Evolutionary conservation across 2,113 vertebrate genomes (phyloP), one percentile per base, ranked within the genome.

Genomic region (Vidua chalybeata): DNA sequence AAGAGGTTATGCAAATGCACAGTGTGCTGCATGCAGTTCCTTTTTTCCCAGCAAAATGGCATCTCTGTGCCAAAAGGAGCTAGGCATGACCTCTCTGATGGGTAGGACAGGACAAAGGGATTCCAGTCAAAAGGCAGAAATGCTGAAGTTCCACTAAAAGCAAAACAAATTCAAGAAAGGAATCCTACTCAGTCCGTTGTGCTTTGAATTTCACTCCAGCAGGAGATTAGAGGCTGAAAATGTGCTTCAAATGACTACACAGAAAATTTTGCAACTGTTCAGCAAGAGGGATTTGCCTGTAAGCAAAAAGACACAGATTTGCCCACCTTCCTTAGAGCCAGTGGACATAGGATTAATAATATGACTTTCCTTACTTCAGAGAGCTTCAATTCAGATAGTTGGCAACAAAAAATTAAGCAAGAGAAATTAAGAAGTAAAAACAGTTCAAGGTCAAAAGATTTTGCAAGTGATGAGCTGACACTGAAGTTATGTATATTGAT

Each of bases 401-500:
- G 61, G 33, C 43, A 63, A 37, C 35, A 39, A 64, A 85, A 95
- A 85, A 75, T 11, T 15, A 49, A 73, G 67, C 61, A 63, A 48
- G 20, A 11, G 24, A 85, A 93, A 84, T 83, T 80, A 84, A 75
- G 54, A 81, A 90, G 43, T 69, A 45, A 85, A 87, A 86, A 10
- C 24, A 80, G 52, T 75, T 93, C 90, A 94, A 93, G 68, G 90
- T 92, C 82, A 84, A 77, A 92, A 90, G 91, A 75, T 75, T 91
- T 93, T 87, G 48, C 52, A 73, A 93, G 61, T 35, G 75, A 63
- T 59, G 52, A 80, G 71, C 82, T 78, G 78, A 78, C 59, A 66
- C 31, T 15, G 61, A 56, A 83, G 49, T 41, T 71, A 21, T 74
- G 56, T 86, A 41, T 88, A 77, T 93, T 88, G 91, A 96, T 91